Conservation (phyloP, 2,888 invertebrate species). For the Pristionchus arcanus region DNA sequence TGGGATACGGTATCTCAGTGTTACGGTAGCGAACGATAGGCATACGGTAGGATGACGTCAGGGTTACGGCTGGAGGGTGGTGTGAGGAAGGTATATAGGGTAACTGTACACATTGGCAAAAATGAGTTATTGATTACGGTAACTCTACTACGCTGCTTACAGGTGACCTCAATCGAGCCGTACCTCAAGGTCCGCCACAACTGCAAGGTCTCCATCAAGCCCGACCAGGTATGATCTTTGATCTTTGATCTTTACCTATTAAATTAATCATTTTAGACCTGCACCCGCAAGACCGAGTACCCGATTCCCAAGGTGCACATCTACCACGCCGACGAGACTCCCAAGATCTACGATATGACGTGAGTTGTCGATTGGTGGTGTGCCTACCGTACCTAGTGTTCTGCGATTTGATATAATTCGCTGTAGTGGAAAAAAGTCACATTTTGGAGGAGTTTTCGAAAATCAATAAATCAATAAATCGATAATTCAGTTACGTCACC, state of each 20-base stretch:
- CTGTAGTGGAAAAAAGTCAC: not conserved
- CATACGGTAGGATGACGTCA: not conserved
- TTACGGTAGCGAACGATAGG: not conserved
- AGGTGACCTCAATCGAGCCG: conserved; percentile 69
- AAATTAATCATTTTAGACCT: not conserved
- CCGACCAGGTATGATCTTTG: conserved; percentile 48
- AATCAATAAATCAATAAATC: not conserved
- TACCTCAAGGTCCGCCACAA: conserved; percentile 67
- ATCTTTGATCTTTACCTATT: not conserved
- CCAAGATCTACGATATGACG: conserved; percentile 53
- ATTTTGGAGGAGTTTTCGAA: not conserved
- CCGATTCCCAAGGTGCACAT: conserved; percentile 31
- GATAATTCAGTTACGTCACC: conserved; percentile 41
- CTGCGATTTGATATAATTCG: not conserved
- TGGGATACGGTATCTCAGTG: too few species aligned
- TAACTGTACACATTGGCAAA: too few species aligned
- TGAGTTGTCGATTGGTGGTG: not conserved
- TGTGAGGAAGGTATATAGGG: too few species aligned
- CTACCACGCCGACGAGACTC: not conserved
- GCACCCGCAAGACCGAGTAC: conserved; percentile 48
- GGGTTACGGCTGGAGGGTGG: not conserved
- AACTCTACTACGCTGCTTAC: not conserved
- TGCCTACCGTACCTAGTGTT: not conserved
- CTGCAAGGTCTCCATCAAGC: conserved; percentile 58
- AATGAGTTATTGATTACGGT: too few species aligned